A percentile compares a stretch with the other conserved stretches of the same genome.
Evolutionary conservation across 1,140 invertebrate genomes (phyloP).

Genomic region (Ceratosolen solmsi): DNA sequence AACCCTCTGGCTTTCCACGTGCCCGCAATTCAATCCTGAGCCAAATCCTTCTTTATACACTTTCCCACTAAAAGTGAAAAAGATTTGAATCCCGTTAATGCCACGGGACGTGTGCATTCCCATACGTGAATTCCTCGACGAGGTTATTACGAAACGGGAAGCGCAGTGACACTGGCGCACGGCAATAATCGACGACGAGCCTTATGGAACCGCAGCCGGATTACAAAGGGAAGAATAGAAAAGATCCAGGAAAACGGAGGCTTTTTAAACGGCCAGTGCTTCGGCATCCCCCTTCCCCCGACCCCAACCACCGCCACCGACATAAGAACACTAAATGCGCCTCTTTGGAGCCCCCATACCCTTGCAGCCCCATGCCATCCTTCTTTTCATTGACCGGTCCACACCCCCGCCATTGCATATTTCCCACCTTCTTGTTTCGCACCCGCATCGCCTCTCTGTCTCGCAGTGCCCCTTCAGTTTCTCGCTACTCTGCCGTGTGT

Average conservation of each 20-base stretch:
- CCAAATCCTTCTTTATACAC: not conserved
- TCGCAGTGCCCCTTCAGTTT: conserved; percentile 5
- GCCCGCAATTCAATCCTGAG: not conserved
- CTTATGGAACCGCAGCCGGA: not conserved
- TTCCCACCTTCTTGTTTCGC: not conserved
- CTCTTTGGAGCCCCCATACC: not conserved
- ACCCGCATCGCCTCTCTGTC: not conserved
- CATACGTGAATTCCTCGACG: not conserved
- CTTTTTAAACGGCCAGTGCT: not conserved
- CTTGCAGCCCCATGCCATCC: too few relatives aligned
- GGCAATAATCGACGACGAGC: conserved; percentile 2
- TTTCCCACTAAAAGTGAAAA: not conserved
- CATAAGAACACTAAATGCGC: not conserved
- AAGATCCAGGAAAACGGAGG: not conserved
- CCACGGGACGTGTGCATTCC: not conserved
- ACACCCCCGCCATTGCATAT: not conserved
- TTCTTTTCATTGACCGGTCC: conserved; percentile 25
- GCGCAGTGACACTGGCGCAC: not conserved
- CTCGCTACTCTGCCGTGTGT: conserved; percentile 66
- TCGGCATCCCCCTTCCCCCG: not conserved
- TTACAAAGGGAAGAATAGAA: not conserved
- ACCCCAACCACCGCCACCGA: not conserved
- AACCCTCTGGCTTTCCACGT: too few relatives aligned
- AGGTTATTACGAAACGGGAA: not conserved
- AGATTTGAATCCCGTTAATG: not conserved